These are phyloP conservation scores for Eumerus sabulonum DNA, from an alignment of 2,888 invertebrate species.

Conservation along the genomic window DNA sequence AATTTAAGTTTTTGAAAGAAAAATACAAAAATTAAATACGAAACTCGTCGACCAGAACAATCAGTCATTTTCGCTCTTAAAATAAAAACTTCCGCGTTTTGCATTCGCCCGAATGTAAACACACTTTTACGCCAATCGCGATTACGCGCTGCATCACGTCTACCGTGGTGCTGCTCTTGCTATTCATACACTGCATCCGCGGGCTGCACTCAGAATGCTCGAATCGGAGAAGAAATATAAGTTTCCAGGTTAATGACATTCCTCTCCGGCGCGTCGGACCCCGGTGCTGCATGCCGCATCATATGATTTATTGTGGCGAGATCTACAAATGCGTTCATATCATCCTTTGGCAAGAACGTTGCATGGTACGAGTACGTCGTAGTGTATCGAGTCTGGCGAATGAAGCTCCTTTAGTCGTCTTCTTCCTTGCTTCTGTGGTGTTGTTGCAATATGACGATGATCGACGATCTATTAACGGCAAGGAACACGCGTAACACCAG, in stretches of 20 bases:
- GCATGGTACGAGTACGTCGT: not conserved
- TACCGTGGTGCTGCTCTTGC: conserved; percentile 8
- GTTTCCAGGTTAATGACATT: conserved; percentile 69
- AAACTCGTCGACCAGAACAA: conserved; percentile 66
- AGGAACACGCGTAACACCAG: conserved; percentile 57
- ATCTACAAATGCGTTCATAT: conserved; percentile 64
- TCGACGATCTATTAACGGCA: conserved; percentile 66
- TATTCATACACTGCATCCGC: conserved; percentile 2
- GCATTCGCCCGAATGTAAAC: conserved; percentile 66
- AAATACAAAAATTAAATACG: conserved; percentile 58
- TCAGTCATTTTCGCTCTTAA: conserved; percentile 65
- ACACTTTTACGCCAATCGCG: conserved; percentile 57
- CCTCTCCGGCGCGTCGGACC: conserved; percentile 14
- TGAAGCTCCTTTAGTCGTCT: conserved; percentile 15
- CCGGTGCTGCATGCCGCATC: conserved; percentile 9
- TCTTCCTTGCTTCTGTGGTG: conserved; percentile 35
- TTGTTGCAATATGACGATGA: conserved; percentile 63
- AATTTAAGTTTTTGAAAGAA: no score
- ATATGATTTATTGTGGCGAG: conserved; percentile 65
- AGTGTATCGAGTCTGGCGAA: not conserved
- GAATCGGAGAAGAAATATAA: conserved; percentile 47
- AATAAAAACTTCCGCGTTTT: conserved; percentile 69
- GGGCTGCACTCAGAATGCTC: no score
- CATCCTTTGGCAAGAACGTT: conserved; percentile 48
- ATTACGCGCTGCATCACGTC: conserved; percentile 50